Evolutionary conservation across 2,888 invertebrate genomes (phyloP), one percentile per base, ranked within the genome.

Genomic region (Drosophila kanekoi): DNA sequence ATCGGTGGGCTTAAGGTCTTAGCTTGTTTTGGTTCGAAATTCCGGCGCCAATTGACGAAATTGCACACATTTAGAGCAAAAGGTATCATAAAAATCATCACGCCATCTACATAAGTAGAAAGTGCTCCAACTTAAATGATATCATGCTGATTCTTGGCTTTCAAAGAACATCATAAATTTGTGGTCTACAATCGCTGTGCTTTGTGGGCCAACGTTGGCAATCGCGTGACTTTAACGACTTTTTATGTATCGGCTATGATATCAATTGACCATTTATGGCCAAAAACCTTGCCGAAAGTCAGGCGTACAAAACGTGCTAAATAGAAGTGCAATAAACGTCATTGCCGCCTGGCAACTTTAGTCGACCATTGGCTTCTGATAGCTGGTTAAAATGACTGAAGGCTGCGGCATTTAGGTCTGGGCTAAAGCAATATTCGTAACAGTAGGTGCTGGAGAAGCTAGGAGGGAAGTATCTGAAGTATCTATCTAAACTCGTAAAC

Each of bases 221-320:
- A 14, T 56, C 64, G 45, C 38, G 9, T 38, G 44, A 61, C 48
- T 73, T 49, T 60, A 41, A 35, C 53, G 59, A 43, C 41, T 35
- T 44, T 38, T 11, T 33, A 47, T 65, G 64, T 77, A 74, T 72
- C 64, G 64, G 4, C 10, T 28, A 35, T 16, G 54, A 52, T 72
- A 72, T 58, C 65, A 58, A 38, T 18, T 16, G 41, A 13, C 20
- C 20, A 44, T 70, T 70, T 54, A 76, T 70, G 52, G 51, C 4
- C 38, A 14, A 5, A 43, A 53, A 44, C 11, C 32, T 23, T 4
- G 37, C 14, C 8, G 18, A 28, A 35, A 56, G 58, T 56, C 65
- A 72, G 45, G 65, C 40, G 78, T 10, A 49, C 14, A n/a, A 77
- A 73, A 73, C 73, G 73, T 73, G 77, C 59, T 20, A 20, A 63